Evolutionary conservation across 2,797 vertebrate species (phyloP), one percentile per base, ranked within the genome.

Genomic region (Lacerta agilis): DNA sequence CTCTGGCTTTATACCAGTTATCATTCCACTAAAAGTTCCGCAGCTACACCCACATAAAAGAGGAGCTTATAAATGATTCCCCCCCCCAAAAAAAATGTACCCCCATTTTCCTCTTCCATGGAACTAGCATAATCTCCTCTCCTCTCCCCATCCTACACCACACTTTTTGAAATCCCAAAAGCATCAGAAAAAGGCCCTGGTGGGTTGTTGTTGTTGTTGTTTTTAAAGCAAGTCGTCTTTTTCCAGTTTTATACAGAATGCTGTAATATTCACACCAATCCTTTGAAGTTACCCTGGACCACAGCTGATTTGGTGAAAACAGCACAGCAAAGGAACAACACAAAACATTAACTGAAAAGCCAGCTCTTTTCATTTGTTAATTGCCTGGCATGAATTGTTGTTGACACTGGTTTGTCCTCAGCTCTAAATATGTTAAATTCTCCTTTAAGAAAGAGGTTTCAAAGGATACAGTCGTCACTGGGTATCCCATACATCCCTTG

Each of bases 341-440:
- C 83, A 71, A 91, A 93, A 83, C 55, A 89, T 86, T 84, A 77
- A 38, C 27, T 45, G 41, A 69, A 73, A 73, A 89, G 86, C 75
- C 88, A 82, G 90, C 89, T 88, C 85, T 82, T 92, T 86, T 77
- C 87, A 1, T 93, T 93, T 89, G 18, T 86, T 91, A 93, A 91
- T 91, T 71, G 71, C 88, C 88, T 90, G 88, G 88, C 88, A 82
- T 90, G 89, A 93, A 91, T 85, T 85, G 36, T 91, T 55, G 69
- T 20, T 86, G 91, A 89, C 89, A 86, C 86, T 92, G 84, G 82
- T 86, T 18, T 92, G 82, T 61, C 23, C 91, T 94, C 92, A 90
- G 86, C 71, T 92, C 76, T 90, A 93, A 92, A 89, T 93, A 91
- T 86, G 90, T 90, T 92, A 94, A 92, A 94, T 87, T 11, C 25